A percentile compares a stretch with the other conserved stretches of the same genome.
Evolutionary conservation across 1,140 invertebrate genomes (phyloP).

Genomic region (Xylocopa sonorina): DNA sequence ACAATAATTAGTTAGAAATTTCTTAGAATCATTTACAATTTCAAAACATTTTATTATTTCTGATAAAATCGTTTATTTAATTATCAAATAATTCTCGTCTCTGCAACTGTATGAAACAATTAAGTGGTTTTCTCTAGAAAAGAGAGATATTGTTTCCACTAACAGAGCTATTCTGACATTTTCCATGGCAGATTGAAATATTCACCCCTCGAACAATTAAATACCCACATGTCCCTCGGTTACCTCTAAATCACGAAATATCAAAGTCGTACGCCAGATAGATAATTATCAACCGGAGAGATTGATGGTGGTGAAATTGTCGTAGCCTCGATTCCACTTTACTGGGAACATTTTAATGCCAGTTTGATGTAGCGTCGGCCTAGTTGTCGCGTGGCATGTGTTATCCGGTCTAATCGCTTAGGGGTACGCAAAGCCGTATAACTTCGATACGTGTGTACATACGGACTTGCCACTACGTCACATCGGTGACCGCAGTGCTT

Average conservation of each 20-base stretch:
- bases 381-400: slow-evolving; percentile 51
- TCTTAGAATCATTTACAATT: too few species aligned
- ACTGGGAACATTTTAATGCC: slow-evolving; percentile 41
- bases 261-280: background rate
- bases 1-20: too few species aligned
- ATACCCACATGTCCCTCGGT: too few species aligned
- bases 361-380: slow-evolving; percentile 56
- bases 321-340: background rate
- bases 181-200: too few species aligned
- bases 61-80: too few species aligned
- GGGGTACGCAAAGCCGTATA: slow-evolving; percentile 47
- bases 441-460: slow-evolving; percentile 25
- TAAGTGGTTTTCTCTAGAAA: too few species aligned
- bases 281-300: background rate
- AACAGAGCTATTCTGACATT: too few species aligned
- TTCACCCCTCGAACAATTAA: too few species aligned
- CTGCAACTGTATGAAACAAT: too few species aligned
- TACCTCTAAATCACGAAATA: background rate
- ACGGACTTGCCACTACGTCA: background rate
- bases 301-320: slow-evolving; percentile 22
- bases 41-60: too few species aligned
- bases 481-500: slow-evolving; percentile 17
- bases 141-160: too few species aligned
- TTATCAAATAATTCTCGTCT: too few species aligned
- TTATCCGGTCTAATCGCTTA: slow-evolving; percentile 19